Conservation (phyloP, 1,140 invertebrate genomes). For the Chionoecetes opilio region DNA sequence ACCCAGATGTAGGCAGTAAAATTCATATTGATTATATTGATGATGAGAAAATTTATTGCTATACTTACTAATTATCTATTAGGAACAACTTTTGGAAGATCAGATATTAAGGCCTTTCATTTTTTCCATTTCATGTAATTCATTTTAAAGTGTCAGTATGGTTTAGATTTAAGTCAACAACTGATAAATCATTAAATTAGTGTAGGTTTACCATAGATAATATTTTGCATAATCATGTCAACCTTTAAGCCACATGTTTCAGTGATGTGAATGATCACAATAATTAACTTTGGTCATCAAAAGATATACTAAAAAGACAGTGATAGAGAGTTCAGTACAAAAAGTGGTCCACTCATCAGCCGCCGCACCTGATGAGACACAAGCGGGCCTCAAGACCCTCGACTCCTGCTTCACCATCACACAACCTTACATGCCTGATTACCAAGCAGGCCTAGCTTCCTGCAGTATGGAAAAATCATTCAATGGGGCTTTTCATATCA, state of each 20-base stretch:
- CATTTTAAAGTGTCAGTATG: background rate
- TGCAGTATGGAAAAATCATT: background rate
- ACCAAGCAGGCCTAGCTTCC: background rate
- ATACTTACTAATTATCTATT: no score
- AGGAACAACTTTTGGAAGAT: background rate
- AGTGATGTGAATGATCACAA: background rate
- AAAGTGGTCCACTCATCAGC: background rate
- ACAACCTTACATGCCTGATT: background rate
- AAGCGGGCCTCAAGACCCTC: conserved; percentile 13
- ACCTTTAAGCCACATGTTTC: background rate
- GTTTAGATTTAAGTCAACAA: background rate
- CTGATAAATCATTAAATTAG: conserved; percentile 4
- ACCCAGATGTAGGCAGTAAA: background rate
- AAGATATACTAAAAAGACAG: conserved; percentile 30
- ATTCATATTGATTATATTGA: background rate
- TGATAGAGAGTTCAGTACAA: background rate
- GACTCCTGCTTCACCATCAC: background rate
- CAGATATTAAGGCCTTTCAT: background rate
- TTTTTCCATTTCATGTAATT: background rate
- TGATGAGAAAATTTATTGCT: background rate
- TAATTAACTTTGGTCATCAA: conserved; percentile 22
- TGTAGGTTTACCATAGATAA: background rate
- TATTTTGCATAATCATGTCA: background rate
- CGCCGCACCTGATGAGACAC: background rate
- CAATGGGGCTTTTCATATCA: background rate